Base-by-base conservation (phyloP, 2,888 invertebrate species). In the Tipula unca region DNA sequence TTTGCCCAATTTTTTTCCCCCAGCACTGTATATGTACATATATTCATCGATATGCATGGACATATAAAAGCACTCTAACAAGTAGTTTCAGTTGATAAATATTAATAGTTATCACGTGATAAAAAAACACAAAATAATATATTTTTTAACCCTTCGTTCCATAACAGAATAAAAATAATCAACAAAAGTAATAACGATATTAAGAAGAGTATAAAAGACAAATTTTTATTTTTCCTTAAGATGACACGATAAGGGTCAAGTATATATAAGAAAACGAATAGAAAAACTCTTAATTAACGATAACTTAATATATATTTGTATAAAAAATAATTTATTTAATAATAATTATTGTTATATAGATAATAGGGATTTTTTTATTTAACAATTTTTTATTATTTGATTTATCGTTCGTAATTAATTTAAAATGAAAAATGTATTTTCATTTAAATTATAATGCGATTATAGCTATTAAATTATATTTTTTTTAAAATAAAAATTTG, bases 251-350 rank as follows among this genome's bases (percentile, higher is more conserved):
- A 42, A 10, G 14, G 42, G 42, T 42, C 42, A 42, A 42, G 2
- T 0, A 42, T n/a, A n/a, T n/a, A n/a, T n/a, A n/a, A n/a, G 10
- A n/a, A n/a, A 10, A 8, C 42, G 14, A 42, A 42, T 13, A 14
- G 10, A 42, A 42, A 48, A 85, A 6, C n/a, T n/a, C 29, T 42
- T 29, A 85, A 29, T 42, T 42, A 25, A 42, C 8, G 42, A 29
- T 85, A 20, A 85, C 10, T 85, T 39, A 85, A 39, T 29, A 42
- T 42, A 85, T n/a, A n/a, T n/a, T n/a, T n/a, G n/a, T n/a, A n/a
- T n/a, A n/a, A 29, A 6, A 42, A 42, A 29, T 85, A 20, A n/a
- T 84, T 84, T 39, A 39, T 20, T 39, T 84, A 32, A 39, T 84
- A 20, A 39, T 39, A n/a, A 48, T 85, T 83, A 48, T 32, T 3